Evolutionary conservation across 1,140 invertebrate genomes (phyloP).

Genomic region (Drosophila parvula): DNA sequence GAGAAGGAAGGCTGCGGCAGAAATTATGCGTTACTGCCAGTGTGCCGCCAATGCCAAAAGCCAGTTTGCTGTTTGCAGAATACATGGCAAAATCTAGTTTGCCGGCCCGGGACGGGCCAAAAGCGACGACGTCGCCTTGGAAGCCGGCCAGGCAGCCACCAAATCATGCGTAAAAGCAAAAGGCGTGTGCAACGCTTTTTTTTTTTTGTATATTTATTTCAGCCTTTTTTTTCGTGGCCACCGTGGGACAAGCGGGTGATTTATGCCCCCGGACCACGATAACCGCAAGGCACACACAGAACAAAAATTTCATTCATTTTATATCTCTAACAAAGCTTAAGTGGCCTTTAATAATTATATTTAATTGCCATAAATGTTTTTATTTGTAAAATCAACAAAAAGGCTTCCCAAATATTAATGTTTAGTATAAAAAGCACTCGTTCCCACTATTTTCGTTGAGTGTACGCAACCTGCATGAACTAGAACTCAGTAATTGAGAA

Average conservation of each 20-base stretch:
- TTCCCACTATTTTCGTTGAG: not conserved
- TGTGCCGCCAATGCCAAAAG: constrained; percentile 69
- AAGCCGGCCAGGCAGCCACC: constrained; percentile 33
- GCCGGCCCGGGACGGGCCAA: constrained; percentile 44
- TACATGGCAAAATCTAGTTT: constrained; percentile 79
- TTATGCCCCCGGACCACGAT: constrained; percentile 65
- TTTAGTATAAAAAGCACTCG: no score
- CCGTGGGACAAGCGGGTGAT: constrained; percentile 62
- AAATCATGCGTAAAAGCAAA: constrained; percentile 78
- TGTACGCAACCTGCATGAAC: constrained; percentile 56
- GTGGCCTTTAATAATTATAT: not conserved
- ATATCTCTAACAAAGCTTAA: not conserved
- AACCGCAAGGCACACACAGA: constrained; percentile 10
- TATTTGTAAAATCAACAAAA: not conserved
- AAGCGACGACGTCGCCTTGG: constrained; percentile 22
- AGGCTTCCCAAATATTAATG: not conserved
- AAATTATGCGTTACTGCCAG: constrained; percentile 75
- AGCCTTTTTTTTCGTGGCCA: constrained; percentile 47
- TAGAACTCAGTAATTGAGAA: constrained; percentile 80
- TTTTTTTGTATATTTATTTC: constrained; percentile 14
- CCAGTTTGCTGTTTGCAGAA: constrained; percentile 75
- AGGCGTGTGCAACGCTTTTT: constrained; percentile 55
- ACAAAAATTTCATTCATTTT: not conserved
- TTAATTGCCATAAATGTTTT: not conserved
- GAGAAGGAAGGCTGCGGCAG: constrained; percentile 41